Evolutionary conservation across 2,113 vertebrate species (phyloP).

Genomic region (Plotosus lineatus): DNA sequence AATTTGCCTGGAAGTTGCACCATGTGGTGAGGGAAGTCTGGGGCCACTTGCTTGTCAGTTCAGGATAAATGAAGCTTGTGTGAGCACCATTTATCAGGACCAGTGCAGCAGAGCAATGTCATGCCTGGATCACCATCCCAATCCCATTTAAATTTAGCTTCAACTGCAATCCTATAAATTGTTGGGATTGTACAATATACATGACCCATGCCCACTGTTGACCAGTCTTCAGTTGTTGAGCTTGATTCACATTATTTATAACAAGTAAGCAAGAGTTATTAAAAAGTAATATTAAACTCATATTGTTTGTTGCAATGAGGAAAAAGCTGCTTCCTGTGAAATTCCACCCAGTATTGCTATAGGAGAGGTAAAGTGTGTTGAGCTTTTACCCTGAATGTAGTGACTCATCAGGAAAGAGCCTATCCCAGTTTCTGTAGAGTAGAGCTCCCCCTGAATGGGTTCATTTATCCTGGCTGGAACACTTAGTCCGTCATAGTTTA

Average conservation of each 20-base stretch:
- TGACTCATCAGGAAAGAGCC: too few species aligned
- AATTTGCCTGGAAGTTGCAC: neutral
- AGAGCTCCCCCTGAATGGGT: too few species aligned
- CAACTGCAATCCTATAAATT: neutral
- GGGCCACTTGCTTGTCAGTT: slow-evolving; percentile 12
- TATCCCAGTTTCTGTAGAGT: too few species aligned
- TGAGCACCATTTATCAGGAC: neutral
- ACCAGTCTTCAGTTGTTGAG: neutral
- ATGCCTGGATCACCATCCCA: too few species aligned
- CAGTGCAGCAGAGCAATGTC: neutral
- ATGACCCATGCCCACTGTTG: neutral
- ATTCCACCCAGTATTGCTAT: neutral
- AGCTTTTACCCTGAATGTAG: too few species aligned
- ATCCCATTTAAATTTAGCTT: neutral
- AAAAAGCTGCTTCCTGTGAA: neutral
- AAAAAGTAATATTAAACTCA: neutral
- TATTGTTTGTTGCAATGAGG: too few species aligned
- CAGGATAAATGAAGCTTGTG: neutral
- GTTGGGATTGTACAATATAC: neutral
- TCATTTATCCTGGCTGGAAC: too few species aligned
- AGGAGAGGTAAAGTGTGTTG: too few species aligned
- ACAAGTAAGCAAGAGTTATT: neutral
- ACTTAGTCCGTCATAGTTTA: too few species aligned
- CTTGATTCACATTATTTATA: neutral
- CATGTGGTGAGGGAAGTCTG: slow-evolving; percentile 6